Conservation (phyloP, 2,113 vertebrate genomes). For the rabbit (Oryctolagus cuniculus) region DNA sequence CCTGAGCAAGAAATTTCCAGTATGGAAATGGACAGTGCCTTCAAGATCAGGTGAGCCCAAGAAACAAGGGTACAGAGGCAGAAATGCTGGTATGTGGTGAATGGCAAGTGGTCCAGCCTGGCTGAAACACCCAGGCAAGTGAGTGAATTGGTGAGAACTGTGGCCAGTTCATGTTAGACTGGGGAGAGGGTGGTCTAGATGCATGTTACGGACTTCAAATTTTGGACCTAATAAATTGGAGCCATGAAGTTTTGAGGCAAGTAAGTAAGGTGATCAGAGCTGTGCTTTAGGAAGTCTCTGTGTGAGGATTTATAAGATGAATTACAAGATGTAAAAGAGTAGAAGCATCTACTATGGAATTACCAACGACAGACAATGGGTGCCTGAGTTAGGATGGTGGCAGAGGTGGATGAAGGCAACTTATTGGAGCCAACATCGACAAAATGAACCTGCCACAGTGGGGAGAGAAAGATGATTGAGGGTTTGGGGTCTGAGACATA, state of each 20-base stretch:
- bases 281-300: not conserved
- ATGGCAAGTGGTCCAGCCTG: not conserved
- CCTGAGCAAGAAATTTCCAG: not conserved
- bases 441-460: not conserved
- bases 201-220: not conserved
- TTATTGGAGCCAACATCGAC: not conserved
- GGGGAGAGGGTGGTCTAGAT: not conserved
- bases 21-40: not conserved
- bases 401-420: constrained; percentile 1
- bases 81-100: not conserved
- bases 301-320: not conserved
- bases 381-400: not conserved
- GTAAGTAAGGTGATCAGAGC: not conserved
- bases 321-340: not conserved
- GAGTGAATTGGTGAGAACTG: not conserved
- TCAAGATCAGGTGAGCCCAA: not conserved
- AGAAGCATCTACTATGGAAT: not conserved
- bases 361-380: not conserved
- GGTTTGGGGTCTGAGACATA: not conserved
- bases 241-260: not conserved
- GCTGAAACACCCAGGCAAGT: not conserved
- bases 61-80: not conserved
- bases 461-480: too few relatives aligned
- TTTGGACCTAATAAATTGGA: not conserved
- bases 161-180: not conserved